Base-by-base conservation (phyloP, 2,797 vertebrate genomes). In the Diplodus sargus region DNA sequence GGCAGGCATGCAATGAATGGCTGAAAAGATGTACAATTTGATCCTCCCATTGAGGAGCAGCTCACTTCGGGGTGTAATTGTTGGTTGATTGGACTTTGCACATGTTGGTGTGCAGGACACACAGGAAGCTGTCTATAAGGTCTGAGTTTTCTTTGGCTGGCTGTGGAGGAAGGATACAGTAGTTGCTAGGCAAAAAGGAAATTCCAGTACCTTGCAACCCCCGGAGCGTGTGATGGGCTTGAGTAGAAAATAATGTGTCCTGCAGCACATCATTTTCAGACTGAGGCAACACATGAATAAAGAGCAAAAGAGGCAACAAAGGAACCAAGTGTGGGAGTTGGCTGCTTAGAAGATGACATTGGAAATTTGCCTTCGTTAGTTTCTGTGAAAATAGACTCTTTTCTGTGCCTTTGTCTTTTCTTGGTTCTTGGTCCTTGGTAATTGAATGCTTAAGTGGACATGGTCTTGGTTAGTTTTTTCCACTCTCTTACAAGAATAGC, bases 111-210 rank as follows among this genome's bases (percentile, higher is more conserved):
- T 68, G 43, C 61, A 56, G 18, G 34, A 60, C 20, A 57, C 6
- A 15, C 23, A 42, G 57, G 53, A 66, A 47, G 23, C 49, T 16
- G 43, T 42, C 12, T 47, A 23, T 51, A 53, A 58, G 14, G 43
- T 42, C 48, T 51, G 10, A 7, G 4, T 62, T 72, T 60, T 65
- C 51, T 64, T 68, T 77, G 70, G 53, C 47, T n/a, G 34, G 20
- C 43, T 54, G 16, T 48, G 5, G 42, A 52, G 28, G 73, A 70
- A 57, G 43, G 12, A n/a, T 18, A 75, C 43, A 59, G 15, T 22
- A 20, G 45, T 43, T 57, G 42, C 0, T 22, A 47, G 42, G 12
- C 9, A 62, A 60, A 68, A 2, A 20, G 59, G 62, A 79, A 65
- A 66, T 70, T 59, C 51, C 61, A 52, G 48, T 22, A 70, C 61